These are phyloP conservation scores for Charadrius vociferus DNA, from an alignment of 2,113 vertebrate species.

Conservation along the genomic window DNA sequence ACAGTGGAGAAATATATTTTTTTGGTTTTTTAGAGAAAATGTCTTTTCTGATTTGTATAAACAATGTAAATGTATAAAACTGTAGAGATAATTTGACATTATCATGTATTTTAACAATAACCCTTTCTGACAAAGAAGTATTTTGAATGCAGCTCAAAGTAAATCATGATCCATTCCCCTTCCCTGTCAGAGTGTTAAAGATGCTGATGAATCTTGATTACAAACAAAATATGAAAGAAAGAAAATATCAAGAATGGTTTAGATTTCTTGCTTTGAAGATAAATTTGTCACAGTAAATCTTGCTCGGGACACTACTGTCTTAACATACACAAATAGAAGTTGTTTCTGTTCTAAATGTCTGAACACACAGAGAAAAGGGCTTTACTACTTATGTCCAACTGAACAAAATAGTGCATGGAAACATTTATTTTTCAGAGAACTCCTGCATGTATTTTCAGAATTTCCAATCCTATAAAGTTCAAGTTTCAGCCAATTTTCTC, in stretches of 20 bases:
- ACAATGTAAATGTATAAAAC: background rate
- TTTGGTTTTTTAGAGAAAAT: background rate
- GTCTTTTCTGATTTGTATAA: background rate
- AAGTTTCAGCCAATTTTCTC: background rate
- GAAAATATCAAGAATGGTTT: background rate
- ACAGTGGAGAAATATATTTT: background rate
- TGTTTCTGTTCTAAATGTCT: background rate
- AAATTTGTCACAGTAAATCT: background rate
- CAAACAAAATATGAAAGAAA: background rate
- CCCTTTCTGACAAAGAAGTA: background rate
- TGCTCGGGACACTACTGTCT: background rate
- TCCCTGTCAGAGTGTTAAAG: background rate
- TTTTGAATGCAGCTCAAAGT: background rate
- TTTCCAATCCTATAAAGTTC: background rate
- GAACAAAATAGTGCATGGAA: background rate
- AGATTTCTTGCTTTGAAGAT: background rate
- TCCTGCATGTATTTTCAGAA: background rate
- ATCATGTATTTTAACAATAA: background rate
- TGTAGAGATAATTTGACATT: background rate
- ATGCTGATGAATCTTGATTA: background rate
- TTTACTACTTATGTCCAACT: background rate
- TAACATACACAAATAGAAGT: background rate
- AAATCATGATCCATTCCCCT: background rate
- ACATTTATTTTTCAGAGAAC: background rate
- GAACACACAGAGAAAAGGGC: background rate